Evolutionary conservation across 2,797 vertebrate genomes (phyloP), one percentile per base, ranked within the genome.

Genomic region (Luscinia luscinia): DNA sequence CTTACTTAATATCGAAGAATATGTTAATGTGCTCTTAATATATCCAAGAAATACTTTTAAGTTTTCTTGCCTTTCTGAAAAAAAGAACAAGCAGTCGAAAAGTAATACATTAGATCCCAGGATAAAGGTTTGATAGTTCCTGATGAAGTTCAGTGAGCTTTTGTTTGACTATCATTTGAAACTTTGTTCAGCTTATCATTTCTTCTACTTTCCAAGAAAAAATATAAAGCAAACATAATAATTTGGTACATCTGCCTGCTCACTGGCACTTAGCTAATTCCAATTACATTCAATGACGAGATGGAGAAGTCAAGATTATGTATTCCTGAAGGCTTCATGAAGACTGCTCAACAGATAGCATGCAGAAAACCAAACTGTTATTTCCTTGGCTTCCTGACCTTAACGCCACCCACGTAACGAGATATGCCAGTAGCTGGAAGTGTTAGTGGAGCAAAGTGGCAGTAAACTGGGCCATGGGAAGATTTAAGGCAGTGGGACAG

Each of bases 171-270:
- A 34, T 43, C 3, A 23, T 52, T 49, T 59, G 52, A 78, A 41
- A 15, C 9, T 49, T 46, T 64, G 15, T 43, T 90, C 49, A 15
- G 26, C 5, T 80, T 74, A n/a, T n/a, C 0, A 49, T 63, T 57
- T 76, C 40, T 88, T 49, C 38, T 16, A 40, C 11, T 59, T 85
- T 73, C 14, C 6, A 55, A 76, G 14, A 11, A 38, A 38, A 82
- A 58, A 45, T 23, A 32, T 8, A 63, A 72, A 8, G 54, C 6
- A 2, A 36, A 41, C 9, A 32, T 63, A 73, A 84, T 67, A 5
- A 34, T n/a, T 51, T 51, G 59, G 20, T 62, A 26, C n/a, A 51
- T 41, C 32, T 9, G 0, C 11, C 21, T 0, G 0, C 12, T 72
- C 9, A 24, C 41, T 59, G 72, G 23, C 34, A 55, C 18, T 80